Evolutionary conservation across 2,797 vertebrate species (phyloP).

Genomic region (Notoglanidium macrostoma): DNA sequence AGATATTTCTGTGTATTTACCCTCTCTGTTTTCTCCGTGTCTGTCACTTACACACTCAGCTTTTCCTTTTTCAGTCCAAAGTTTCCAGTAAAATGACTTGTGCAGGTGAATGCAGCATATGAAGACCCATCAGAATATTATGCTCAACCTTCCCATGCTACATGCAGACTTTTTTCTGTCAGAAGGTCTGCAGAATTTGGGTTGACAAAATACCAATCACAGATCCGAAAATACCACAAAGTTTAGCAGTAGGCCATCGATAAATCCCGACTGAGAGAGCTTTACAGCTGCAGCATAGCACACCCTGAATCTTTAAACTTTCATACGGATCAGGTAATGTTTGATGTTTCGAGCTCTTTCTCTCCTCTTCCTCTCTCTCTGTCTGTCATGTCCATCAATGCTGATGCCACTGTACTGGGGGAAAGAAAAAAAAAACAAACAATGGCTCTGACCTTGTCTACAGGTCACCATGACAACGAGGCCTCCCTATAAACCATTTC

Average conservation of each 20-base stretch:
- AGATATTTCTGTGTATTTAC: slow-evolving; percentile 40
- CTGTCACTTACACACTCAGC: slow-evolving; percentile 6
- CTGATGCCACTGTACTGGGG: slow-evolving; percentile 45
- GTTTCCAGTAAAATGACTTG: neutral
- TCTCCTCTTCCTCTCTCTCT: neutral
- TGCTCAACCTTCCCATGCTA: neutral
- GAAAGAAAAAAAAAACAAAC: slow-evolving; percentile 62
- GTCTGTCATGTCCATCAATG: slow-evolving; percentile 37
- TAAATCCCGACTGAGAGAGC: neutral
- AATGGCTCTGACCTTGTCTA: slow-evolving; percentile 75
- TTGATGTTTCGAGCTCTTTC: slow-evolving; percentile 13
- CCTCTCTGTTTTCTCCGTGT: neutral
- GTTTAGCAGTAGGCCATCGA: neutral
- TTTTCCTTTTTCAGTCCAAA: neutral
- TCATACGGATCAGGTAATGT: neutral
- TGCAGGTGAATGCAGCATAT: slow-evolving; percentile 27
- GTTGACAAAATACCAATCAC: neutral
- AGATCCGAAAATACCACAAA: neutral
- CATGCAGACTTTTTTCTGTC: neutral
- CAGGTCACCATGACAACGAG: slow-evolving; percentile 71
- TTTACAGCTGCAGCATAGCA: neutral
- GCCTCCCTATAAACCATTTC: slow-evolving; percentile 71
- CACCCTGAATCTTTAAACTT: slow-evolving; percentile 17
- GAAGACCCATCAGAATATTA: neutral
- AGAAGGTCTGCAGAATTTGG: neutral